Evolutionary conservation across 2,797 vertebrate genomes (phyloP).

Genomic region (Coccyzus lansbergi): DNA sequence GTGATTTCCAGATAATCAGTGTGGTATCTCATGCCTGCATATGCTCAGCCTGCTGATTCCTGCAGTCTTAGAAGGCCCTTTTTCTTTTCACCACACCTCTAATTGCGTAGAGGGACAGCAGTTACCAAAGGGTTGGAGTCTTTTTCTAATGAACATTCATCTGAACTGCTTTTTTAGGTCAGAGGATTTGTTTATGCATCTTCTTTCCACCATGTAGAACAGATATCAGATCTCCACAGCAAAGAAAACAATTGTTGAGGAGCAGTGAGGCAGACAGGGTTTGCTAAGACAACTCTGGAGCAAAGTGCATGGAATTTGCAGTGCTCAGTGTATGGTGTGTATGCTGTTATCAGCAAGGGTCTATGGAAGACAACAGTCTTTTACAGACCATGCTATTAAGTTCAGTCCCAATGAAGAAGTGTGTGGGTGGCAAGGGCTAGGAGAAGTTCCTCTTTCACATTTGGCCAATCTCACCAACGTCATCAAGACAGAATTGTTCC

Average conservation of each 20-base stretch:
- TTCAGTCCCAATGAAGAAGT: not conserved
- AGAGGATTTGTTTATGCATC: not conserved
- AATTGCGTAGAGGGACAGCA: not conserved
- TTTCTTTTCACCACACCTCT: not conserved
- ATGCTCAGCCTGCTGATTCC: not conserved
- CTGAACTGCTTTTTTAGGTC: not conserved
- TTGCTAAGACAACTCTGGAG: not conserved
- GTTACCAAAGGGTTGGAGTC: not conserved
- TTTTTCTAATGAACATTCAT: not conserved
- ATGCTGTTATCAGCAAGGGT: not conserved
- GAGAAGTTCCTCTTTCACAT: not conserved
- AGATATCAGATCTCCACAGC: not conserved
- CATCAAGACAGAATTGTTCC: not conserved
- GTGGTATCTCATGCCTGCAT: not conserved
- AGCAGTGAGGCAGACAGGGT: accelerated
- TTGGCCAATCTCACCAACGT: not conserved
- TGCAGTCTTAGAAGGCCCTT: not conserved
- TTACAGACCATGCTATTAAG: not conserved
- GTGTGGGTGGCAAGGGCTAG: not conserved
- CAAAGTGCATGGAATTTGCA: not conserved
- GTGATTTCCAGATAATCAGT: not conserved
- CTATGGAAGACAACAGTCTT: accelerated
- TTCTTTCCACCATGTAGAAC: not conserved
- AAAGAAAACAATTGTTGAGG: not conserved
- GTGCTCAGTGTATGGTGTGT: not conserved